Evolutionary conservation across 2,113 vertebrate species (phyloP).

Genomic region (Arothron firmamentum): DNA sequence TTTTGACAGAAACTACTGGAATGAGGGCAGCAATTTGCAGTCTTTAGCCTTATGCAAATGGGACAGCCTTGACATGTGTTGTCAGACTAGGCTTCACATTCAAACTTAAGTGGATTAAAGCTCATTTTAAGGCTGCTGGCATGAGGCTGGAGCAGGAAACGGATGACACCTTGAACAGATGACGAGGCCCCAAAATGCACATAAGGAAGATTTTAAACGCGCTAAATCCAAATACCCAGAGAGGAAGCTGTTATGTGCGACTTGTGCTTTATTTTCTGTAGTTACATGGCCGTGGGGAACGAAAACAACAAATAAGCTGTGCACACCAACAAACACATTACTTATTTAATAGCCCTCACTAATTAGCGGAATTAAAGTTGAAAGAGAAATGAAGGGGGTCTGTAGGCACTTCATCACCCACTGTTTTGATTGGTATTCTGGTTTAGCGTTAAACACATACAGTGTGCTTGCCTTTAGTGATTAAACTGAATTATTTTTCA

Average conservation of each 20-base stretch:
- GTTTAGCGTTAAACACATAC: slow-evolving; percentile 21
- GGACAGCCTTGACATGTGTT: neutral
- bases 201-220: slow-evolving; percentile 26
- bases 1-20: slow-evolving; percentile 1
- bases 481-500: slow-evolving; percentile 18
- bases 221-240: slow-evolving; percentile 36
- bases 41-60: neutral
- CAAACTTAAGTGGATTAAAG: slow-evolving; percentile 24
- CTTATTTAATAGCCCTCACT: slow-evolving; percentile 57
- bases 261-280: slow-evolving; percentile 35
- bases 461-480: slow-evolving; percentile 16
- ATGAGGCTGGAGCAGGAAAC: slow-evolving; percentile 6
- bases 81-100: slow-evolving; percentile 9
- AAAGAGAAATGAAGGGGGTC: slow-evolving; percentile 40
- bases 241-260: slow-evolving; percentile 19
- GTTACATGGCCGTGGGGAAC: slow-evolving; percentile 41
- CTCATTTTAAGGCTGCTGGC: slow-evolving; percentile 20
- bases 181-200: slow-evolving; percentile 13
- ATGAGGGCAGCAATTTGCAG: neutral
- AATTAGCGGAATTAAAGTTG: slow-evolving; percentile 56
- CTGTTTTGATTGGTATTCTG: slow-evolving; percentile 39
- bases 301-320: slow-evolving; percentile 52
- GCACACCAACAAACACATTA: slow-evolving; percentile 51
- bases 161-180: slow-evolving; percentile 28
- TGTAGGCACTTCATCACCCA: slow-evolving; percentile 42